Evolutionary conservation across 2,888 invertebrate species (phyloP).

Genomic region (Gnatocerus cornutus): DNA sequence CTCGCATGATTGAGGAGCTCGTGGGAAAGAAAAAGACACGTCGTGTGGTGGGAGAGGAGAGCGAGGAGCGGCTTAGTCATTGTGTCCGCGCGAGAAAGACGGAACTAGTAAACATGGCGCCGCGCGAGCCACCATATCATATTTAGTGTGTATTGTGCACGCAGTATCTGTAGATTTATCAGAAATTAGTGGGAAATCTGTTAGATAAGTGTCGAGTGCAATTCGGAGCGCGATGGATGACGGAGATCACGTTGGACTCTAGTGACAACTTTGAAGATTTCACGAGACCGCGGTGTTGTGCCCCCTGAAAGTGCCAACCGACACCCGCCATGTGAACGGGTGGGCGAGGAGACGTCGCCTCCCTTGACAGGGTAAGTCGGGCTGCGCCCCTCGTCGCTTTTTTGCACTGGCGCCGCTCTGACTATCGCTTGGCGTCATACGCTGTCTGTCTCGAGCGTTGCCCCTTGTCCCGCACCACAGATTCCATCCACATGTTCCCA

Average conservation of each 20-base stretch:
- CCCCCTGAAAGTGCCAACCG: conserved; percentile 22
- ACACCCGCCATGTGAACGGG: conserved; percentile 36
- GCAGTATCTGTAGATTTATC: conserved; percentile 66
- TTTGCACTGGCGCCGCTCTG: conserved; percentile 71
- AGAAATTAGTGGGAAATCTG: conserved; percentile 60
- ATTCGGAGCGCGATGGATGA: conserved; percentile 53
- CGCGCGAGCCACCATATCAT: conserved; percentile 71
- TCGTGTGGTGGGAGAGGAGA: conserved; percentile 43
- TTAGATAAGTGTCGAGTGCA: conserved; percentile 61
- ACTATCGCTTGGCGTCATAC: conserved; percentile 72
- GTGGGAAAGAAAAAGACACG: conserved; percentile 49
- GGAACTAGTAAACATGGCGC: conserved; percentile 71
- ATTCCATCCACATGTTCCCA: conserved; percentile 57
- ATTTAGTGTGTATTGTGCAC: conserved; percentile 68
- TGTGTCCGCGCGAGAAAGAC: conserved; percentile 65
- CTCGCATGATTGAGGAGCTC: not conserved
- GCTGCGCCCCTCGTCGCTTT: conserved; percentile 56
- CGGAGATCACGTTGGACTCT: conserved; percentile 53
- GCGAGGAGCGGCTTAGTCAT: conserved; percentile 61
- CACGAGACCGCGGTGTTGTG: conserved; percentile 3
- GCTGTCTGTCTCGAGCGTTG: conserved; percentile 68
- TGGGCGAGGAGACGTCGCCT: conserved; percentile 58
- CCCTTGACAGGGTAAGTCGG: conserved; percentile 57
- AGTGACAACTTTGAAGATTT: conserved; percentile 16
- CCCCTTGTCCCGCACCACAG: conserved; percentile 63